phyloP scores from a whole-genome alignment of 2,113 vertebrate genomes.

The Alces alces region DNA sequence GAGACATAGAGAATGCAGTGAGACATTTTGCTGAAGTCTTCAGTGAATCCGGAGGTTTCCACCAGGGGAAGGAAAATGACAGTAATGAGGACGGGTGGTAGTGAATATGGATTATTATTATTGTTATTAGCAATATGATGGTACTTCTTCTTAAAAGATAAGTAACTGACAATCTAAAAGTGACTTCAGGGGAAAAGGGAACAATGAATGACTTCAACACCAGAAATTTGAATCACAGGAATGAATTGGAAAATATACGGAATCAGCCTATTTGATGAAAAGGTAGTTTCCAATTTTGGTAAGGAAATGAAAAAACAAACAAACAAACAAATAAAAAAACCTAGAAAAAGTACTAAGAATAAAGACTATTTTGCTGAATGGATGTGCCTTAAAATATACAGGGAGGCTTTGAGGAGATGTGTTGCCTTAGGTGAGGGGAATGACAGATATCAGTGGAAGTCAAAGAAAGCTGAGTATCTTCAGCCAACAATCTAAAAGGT shows the following conservation, averaged over 20 bases:
- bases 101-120: background rate
- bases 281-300: background rate
- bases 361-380: background rate
- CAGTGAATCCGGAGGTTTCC: background rate
- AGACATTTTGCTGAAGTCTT: background rate
- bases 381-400: background rate
- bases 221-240: background rate
- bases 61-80: background rate
- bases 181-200: background rate
- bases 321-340: background rate
- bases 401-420: background rate
- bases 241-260: background rate
- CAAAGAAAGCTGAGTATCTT: background rate
- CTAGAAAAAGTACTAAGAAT: background rate
- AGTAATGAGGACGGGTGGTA: background rate
- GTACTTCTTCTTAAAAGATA: background rate
- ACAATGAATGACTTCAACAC: background rate
- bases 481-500: background rate
- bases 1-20: accelerated
- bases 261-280: background rate
- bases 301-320: background rate
- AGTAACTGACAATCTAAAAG: background rate
- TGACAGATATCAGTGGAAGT: background rate
- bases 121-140: background rate
- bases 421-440: background rate